These are phyloP conservation scores for Campoplex capitator DNA, from an alignment of 2,888 invertebrate species.

Conservation along the genomic window DNA sequence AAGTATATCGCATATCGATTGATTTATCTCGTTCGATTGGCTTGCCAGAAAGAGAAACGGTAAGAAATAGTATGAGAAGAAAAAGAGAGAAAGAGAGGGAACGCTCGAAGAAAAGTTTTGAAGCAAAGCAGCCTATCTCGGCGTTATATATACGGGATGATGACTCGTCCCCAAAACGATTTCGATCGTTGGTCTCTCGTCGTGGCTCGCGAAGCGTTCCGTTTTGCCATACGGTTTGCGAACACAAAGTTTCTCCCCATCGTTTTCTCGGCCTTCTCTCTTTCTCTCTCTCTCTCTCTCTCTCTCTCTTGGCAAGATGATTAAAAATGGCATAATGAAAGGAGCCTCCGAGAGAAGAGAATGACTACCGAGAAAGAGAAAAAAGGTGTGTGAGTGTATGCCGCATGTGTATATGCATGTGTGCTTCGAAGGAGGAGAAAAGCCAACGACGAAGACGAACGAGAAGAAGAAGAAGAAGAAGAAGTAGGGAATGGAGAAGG, in stretches of 20 bases:
- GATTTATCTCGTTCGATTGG: constrained; percentile 81
- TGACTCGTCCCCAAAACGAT: constrained; percentile 70
- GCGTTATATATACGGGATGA: constrained; percentile 50
- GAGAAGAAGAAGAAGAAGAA: constrained; percentile 16
- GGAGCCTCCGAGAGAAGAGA: constrained; percentile 76
- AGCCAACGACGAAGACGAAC: constrained; percentile 50
- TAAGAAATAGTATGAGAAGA: constrained; percentile 19
- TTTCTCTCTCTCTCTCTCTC: constrained; percentile 51
- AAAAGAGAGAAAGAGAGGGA: constrained; percentile 12
- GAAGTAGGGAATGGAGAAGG: constrained; percentile 1
- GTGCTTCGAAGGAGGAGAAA: constrained; percentile 33
- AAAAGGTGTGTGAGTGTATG: constrained; percentile 22
- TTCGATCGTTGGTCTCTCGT: constrained; percentile 67
- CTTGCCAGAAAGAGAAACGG: constrained; percentile 50
- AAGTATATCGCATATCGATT: constrained; percentile 81
- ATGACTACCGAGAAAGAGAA: constrained; percentile 77
- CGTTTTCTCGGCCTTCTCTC: constrained; percentile 62
- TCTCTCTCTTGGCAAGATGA: constrained; percentile 73
- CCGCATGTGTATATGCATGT: neutral
- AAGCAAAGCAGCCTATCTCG: constrained; percentile 39
- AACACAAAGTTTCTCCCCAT: constrained; percentile 59
- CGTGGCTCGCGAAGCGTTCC: constrained; percentile 42
- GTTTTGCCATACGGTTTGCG: constrained; percentile 61
- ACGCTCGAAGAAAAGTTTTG: constrained; percentile 49
- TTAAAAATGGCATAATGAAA: constrained; percentile 84